Evolutionary conservation across 2,888 invertebrate genomes (phyloP).

Genomic region (Chaetogeoica ovagalla): DNA sequence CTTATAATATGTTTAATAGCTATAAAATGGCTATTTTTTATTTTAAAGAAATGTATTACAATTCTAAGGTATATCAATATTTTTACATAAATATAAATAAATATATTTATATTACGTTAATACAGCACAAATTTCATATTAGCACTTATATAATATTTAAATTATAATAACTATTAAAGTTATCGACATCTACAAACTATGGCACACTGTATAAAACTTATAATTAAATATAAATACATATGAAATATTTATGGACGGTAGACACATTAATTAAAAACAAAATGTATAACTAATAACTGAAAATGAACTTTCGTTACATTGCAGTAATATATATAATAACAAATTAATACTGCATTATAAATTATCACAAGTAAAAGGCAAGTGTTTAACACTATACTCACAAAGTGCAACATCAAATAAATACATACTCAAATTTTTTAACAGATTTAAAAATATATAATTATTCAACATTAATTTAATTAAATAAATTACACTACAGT

Average conservation of each 20-base stretch:
- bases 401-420: conserved; percentile 19
- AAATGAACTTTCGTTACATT: conserved; percentile 14
- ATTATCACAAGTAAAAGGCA: conserved; percentile 49
- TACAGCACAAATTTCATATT: conserved; percentile 16
- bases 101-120: not conserved
- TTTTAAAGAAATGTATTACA: not conserved
- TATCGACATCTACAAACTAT: conserved; percentile 39
- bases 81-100: not conserved
- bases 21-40: conserved; percentile 34
- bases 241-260: conserved; percentile 11
- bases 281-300: not conserved
- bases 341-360: conserved; percentile 30
- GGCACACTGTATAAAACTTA: conserved; percentile 48
- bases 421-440: not conserved
- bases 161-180: conserved; percentile 3
- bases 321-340: conserved; percentile 9
- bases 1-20: conserved; percentile 8
- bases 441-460: conserved; percentile 37
- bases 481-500: not conserved
- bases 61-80: not conserved
- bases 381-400: conserved; percentile 29
- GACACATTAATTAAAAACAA: conserved; percentile 15
- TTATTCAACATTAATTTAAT: conserved; percentile 16
- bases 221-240: conserved; percentile 13
- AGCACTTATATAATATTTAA: conserved; percentile 8